Percentiles rank a stretch among this genome's conserved stretches.
Conservation (phyloP, 2,113 vertebrate species). For the Neopipo cinnamomea region DNA sequence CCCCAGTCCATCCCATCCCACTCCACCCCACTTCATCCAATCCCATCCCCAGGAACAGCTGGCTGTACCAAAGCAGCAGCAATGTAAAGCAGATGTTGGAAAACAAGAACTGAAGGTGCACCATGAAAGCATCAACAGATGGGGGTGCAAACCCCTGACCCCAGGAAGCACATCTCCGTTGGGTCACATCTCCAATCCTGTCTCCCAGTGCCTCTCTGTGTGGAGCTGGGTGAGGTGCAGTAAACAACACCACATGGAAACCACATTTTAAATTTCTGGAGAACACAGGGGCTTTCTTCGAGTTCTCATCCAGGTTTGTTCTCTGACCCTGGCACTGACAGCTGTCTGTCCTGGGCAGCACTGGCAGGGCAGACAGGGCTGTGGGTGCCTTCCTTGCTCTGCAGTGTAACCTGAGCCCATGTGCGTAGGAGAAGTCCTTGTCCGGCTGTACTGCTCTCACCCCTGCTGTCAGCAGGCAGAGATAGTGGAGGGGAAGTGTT, state of each 20-base stretch:
- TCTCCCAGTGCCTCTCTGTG: background rate
- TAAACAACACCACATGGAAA: fast-evolving
- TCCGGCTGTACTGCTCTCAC: background rate
- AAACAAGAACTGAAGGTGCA: background rate
- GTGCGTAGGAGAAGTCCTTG: background rate
- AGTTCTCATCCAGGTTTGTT: background rate
- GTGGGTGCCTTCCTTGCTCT: fast-evolving
- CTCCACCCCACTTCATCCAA: background rate
- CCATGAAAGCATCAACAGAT: background rate
- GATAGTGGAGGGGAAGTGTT: background rate
- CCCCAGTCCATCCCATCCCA: background rate
- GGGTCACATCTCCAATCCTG: background rate
- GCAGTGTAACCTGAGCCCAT: background rate
- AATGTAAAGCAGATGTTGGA: background rate
- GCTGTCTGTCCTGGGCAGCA: background rate
- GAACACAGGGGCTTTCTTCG: background rate
- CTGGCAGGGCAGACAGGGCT: background rate
- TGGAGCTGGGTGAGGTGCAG: background rate
- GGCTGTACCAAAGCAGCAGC: background rate
- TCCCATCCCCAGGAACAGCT: background rate
- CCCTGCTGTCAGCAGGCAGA: background rate
- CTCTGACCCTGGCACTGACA: background rate
- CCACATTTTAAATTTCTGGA: background rate
- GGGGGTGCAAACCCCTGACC: background rate
- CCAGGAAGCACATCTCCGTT: fast-evolving